Evolutionary conservation across 2,888 invertebrate genomes (phyloP).

Genomic region (Papilio demoleus): DNA sequence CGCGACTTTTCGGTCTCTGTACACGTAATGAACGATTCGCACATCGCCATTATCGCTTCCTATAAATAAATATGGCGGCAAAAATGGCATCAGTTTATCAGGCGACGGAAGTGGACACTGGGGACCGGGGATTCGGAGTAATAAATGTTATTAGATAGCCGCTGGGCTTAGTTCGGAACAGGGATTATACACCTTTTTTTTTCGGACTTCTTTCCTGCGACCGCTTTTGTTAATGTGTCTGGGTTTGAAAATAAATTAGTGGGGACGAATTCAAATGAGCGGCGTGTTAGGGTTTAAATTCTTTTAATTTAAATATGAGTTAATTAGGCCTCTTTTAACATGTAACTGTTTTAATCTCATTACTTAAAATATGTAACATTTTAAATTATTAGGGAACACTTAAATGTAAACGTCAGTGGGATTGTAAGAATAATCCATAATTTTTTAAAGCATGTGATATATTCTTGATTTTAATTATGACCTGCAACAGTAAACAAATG

Average conservation of each 20-base stretch:
- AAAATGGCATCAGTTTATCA: constrained; percentile 84
- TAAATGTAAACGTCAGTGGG: no score
- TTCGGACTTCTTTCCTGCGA: constrained; percentile 69
- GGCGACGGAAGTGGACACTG: constrained; percentile 80
- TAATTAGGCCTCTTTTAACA: constrained; percentile 14
- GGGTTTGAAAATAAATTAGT: constrained; percentile 76
- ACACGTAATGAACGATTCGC: constrained; percentile 66
- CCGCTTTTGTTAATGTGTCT: constrained; percentile 82
- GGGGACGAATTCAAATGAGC: constrained; percentile 65
- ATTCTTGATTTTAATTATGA: not conserved
- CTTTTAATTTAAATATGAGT: constrained; percentile 14
- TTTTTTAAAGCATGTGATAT: not conserved
- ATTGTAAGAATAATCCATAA: no score
- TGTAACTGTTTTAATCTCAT: not conserved
- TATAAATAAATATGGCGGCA: constrained; percentile 84
- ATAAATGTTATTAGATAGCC: constrained; percentile 84
- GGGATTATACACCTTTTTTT: constrained; percentile 66
- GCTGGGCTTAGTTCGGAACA: constrained; percentile 77
- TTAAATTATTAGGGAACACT: no score
- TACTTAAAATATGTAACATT: no score
- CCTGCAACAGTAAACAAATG: constrained; percentile 7
- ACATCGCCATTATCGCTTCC: constrained; percentile 76
- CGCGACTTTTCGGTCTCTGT: constrained; percentile 50
- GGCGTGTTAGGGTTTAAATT: constrained; percentile 49
- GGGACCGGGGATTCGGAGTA: constrained; percentile 77